Evolutionary conservation across 1,140 invertebrate genomes (phyloP).

Genomic region (Eupristina koningsbergeri): DNA sequence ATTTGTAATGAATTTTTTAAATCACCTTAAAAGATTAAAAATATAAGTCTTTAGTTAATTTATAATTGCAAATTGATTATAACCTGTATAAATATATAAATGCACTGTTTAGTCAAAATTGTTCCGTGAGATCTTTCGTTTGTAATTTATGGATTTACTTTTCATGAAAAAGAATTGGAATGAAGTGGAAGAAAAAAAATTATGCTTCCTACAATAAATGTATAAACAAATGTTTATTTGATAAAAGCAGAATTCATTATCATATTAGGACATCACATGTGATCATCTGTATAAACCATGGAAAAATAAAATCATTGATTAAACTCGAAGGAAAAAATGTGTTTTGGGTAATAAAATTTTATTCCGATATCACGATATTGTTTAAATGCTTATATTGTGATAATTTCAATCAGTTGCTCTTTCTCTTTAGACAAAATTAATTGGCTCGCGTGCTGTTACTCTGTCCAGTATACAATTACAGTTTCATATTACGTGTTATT

Average conservation of each 20-base stretch:
- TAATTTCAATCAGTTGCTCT: background rate
- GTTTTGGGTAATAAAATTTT: background rate
- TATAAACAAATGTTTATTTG: too few species aligned
- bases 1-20: too few species aligned
- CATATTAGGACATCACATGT: too few species aligned
- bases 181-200: background rate
- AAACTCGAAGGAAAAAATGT: background rate
- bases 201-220: slow-evolving; percentile 3
- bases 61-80: background rate
- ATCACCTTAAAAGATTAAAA: background rate
- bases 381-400: background rate
- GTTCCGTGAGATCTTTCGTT: background rate
- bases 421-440: background rate
- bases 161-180: background rate
- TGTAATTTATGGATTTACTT: background rate
- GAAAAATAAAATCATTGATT: too few species aligned
- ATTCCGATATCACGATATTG: background rate
- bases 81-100: background rate
- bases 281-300: too few species aligned
- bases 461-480: slow-evolving; percentile 1
- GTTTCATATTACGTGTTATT: slow-evolving; percentile 7
- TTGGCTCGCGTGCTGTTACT: background rate
- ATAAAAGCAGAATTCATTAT: background rate
- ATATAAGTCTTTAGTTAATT: background rate
- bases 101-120: background rate